phyloP scores from a whole-genome alignment of 2,888 invertebrate species.

The Eubasilissa splendida region DNA sequence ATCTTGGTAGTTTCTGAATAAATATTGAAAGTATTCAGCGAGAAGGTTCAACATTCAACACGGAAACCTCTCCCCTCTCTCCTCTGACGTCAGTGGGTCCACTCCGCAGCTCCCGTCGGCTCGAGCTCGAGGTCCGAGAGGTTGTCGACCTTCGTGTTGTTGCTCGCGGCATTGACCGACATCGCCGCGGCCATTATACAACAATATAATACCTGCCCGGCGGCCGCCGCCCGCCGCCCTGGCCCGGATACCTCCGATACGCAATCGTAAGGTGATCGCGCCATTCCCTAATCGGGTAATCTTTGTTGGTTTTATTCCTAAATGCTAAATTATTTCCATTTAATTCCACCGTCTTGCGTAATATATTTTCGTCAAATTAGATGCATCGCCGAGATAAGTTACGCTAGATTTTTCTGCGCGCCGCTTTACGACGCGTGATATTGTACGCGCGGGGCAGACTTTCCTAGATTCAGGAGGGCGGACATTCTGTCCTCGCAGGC shows the following conservation, averaged over 20 bases:
- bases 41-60: background rate
- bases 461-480: too few relatives aligned
- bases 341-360: background rate
- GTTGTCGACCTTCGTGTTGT: slow-evolving; percentile 6
- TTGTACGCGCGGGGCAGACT: too few relatives aligned
- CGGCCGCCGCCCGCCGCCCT: background rate
- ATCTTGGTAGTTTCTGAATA: background rate
- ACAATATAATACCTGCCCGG: background rate
- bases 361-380: background rate
- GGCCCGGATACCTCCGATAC: slow-evolving; percentile 1
- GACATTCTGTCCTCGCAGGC: too few relatives aligned
- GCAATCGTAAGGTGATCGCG: background rate
- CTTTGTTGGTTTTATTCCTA: background rate
- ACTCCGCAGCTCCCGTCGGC: background rate
- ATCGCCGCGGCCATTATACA: background rate
- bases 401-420: background rate
- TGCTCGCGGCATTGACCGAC: slow-evolving; percentile 11
- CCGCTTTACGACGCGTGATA: background rate
- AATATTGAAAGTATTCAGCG: background rate
- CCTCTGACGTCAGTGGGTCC: background rate
- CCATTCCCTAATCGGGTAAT: background rate
- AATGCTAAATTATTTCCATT: slow-evolving; percentile 25
- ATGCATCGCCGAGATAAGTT: background rate
- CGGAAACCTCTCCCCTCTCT: background rate
- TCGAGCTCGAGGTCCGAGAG: background rate